Evolutionary conservation across 2,797 vertebrate genomes (phyloP), one percentile per base, ranked within the genome.

Genomic region (Pogonophryne albipinna): DNA sequence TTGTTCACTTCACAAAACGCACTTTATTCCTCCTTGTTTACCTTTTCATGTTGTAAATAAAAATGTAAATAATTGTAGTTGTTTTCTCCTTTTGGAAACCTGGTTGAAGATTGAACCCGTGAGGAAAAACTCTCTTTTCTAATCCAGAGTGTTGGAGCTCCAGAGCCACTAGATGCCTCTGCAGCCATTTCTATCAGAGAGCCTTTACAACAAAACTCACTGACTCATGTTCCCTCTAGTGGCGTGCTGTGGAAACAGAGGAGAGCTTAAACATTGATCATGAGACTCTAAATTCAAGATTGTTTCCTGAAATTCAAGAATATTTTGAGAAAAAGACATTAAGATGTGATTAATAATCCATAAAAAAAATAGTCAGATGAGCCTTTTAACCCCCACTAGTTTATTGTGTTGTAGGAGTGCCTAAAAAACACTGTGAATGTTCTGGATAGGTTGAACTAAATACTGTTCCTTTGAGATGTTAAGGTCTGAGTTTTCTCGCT

Each of bases 21-120:
- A 94, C 93, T 94, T 95, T 93, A 93, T 83, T 91, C 67, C 79
- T 82, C 38, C 27, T 78, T 93, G 85, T 91, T 74, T 57, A 85
- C 44, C 23, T 86, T 85, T 85, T 84, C 45, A 87, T 84, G 88
- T 93, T 82, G 67, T 71, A 87, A 93, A 95, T 93, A 94, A 93
- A 94, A 84, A 87, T 91, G 86, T 90, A 76, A 89, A 81, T 76
- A 44, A 55, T 78, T 68, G 50, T 65, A 49, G 16, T 56, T 47
- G 72, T 71, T 82, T 27, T 71, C 38, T 76, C 10, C 23, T 79
- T 85, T 46, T 77, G 7, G 2, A 47, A 62, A 41, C 4, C 13
- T 38, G 13, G 19, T 49, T 44, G 56, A 70, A 47, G 13, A 31
- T 20, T 31, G 20, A 17, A 34, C 17, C 6, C 46, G 10, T 23